Conservation (phyloP, 2,113 vertebrate species). For the Nibea coibor region DNA sequence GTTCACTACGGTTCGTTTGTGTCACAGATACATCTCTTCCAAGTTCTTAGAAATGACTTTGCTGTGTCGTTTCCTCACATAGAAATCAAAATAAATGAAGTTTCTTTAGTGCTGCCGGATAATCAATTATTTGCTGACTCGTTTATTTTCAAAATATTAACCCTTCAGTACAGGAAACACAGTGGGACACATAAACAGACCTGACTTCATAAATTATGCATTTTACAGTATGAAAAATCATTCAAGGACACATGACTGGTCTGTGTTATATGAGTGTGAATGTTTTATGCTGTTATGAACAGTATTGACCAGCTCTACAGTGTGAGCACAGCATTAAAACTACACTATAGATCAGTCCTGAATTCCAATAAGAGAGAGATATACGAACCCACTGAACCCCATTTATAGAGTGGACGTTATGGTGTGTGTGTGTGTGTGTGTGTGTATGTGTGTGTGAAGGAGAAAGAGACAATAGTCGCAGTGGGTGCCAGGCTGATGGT, state of each 20-base stretch:
- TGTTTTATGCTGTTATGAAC: conserved; percentile 3
- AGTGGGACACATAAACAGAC: neutral
- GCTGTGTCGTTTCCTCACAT: neutral
- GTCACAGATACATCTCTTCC: neutral
- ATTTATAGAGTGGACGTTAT: conserved; percentile 18
- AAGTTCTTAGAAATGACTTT: neutral
- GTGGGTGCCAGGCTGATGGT: conserved; percentile 37
- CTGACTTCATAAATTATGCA: conserved; percentile 20
- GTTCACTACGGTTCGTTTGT: neutral
- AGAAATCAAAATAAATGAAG: neutral
- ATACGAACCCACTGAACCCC: neutral
- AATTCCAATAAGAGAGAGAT: conserved; percentile 13
- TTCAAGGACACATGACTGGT: neutral
- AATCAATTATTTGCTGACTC: neutral
- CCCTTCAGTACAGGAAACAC: neutral
- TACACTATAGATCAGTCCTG: neutral
- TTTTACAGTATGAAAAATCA: conserved; percentile 18
- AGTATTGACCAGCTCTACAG: conserved; percentile 26
- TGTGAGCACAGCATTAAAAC: neutral
- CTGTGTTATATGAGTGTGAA: too few species aligned
- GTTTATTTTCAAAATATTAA: neutral
- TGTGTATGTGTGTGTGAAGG: too few species aligned
- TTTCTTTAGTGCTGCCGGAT: neutral
- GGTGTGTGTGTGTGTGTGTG: neutral
- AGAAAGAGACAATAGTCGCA: conserved; percentile 30